Evolutionary conservation across 2,888 invertebrate species (phyloP).

Genomic region (Meghimatium bilineatum): DNA sequence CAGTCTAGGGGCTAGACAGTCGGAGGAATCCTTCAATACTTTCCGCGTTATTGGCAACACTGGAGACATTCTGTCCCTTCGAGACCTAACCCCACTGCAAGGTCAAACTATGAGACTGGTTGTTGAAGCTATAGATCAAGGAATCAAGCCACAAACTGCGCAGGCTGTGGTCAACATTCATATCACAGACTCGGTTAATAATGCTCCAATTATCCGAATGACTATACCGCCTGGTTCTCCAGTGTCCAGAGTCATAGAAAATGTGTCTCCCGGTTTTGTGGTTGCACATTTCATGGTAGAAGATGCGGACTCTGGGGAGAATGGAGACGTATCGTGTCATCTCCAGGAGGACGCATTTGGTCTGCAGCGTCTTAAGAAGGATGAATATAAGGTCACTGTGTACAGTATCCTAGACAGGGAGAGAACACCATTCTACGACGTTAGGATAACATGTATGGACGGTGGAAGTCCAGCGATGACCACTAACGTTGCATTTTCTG

Average conservation of each 20-base stretch:
- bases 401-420: conserved; percentile 66
- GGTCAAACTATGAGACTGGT: conserved; percentile 49
- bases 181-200: conserved; percentile 52
- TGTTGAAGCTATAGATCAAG: conserved; percentile 53
- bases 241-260: conserved; percentile 58
- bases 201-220: conserved; percentile 50
- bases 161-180: conserved; percentile 46
- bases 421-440: conserved; percentile 56
- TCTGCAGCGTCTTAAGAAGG: conserved; percentile 61
- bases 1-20: conserved; percentile 49
- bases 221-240: conserved; percentile 47
- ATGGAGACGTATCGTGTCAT: conserved; percentile 66
- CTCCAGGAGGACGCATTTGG: conserved; percentile 58
- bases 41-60: conserved; percentile 62
- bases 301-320: conserved; percentile 71
- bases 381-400: conserved; percentile 63
- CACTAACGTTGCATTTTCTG: conserved; percentile 60
- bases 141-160: conserved; percentile 47
- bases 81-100: conserved; percentile 50
- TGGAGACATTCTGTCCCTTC: conserved; percentile 60
- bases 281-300: conserved; percentile 71
- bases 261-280: conserved; percentile 66
- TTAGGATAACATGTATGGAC: conserved; percentile 67
- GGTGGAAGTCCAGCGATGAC: conserved; percentile 64
- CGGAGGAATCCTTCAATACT: conserved; percentile 51